Evolutionary conservation across 2,888 invertebrate genomes (phyloP), one percentile per base, ranked within the genome.

Genomic region (Oxyteleia sp.): DNA sequence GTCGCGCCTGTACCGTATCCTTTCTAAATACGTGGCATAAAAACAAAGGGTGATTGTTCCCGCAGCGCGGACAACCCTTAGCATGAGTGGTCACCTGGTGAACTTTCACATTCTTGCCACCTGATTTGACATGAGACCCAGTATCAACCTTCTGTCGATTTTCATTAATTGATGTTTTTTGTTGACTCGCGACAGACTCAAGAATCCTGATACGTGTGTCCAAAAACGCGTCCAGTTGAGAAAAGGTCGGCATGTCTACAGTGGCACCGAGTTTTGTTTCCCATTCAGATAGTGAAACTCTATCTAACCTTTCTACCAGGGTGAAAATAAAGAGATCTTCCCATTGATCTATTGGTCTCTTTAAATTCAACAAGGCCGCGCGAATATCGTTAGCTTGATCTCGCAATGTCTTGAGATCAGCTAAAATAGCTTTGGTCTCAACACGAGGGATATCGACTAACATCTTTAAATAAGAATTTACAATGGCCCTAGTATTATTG

Each of bases 201-300:
- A 69, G 23, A 4, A 57, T 32, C 0, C 57, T 15, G 13, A 57
- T 47, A 5, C 69, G 57, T 4, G 32, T 23, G 4, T 57, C 18
- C 5, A 57, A 20, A 69, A 69, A 69, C 11, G 29, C 53, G 13
- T 45, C 13, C 18, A 69, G 20, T 47, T 55, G 15, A 7, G 13
- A 2, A 26, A 57, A 69, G 4, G 69, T 57, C 1, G 69, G 57
- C 32, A 35, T 47, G 7, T 69, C 47, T 11, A 4, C 41, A 10
- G 13, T n/a, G 5, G 41, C 11, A 10, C 43, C 23, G 0, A 64
- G 35, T 2, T 20, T 18, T 4, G n/a, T 20, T 47, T 66, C 66
- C 51, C 66, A 66, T 35, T 66, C 51, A 2, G 7, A 4, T n/a
- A 18, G 0, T 10, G 41, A 13, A 7, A 1, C 1, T 18, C 18